Conservation (phyloP, 2,113 vertebrate genomes). For the Patagioenas fasciata region DNA sequence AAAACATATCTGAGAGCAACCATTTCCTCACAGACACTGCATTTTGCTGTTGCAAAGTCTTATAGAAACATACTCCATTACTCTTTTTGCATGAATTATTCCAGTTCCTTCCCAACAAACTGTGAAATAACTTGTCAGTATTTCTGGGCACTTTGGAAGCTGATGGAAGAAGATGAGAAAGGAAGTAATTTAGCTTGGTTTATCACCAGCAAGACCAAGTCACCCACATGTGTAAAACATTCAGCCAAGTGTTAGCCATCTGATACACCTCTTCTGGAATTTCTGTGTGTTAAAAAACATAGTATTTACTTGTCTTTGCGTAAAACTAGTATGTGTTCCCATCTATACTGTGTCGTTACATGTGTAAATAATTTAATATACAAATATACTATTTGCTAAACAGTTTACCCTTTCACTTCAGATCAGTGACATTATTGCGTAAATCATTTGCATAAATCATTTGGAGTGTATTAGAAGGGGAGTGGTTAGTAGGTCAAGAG, state of each 20-base stretch:
- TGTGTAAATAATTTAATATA: not conserved
- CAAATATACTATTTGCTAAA: not conserved
- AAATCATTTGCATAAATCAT: not conserved
- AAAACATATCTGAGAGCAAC: not conserved
- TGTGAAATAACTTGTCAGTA: slow-evolving; percentile 40
- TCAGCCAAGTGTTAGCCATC: not conserved
- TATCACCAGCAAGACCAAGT: not conserved
- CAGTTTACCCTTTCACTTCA: not conserved
- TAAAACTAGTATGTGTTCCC: not conserved
- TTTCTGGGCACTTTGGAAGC: not conserved
- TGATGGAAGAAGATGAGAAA: not conserved
- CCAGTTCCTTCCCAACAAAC: slow-evolving; percentile 5
- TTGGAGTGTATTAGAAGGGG: too few relatives aligned
- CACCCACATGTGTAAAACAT: not conserved
- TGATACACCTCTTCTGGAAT: not conserved
- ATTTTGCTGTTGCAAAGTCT: not conserved
- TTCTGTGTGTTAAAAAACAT: not conserved
- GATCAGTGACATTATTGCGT: not conserved
- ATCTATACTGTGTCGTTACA: not conserved
- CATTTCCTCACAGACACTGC: not conserved
- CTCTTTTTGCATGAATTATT: not conserved
- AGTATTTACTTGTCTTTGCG: not conserved
- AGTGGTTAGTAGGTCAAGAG: too few relatives aligned
- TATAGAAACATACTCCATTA: not conserved
- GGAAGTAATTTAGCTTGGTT: not conserved